These are phyloP conservation scores for Limnodromus scolopaceus DNA, from an alignment of 2,797 vertebrate species.

Conservation along the genomic window DNA sequence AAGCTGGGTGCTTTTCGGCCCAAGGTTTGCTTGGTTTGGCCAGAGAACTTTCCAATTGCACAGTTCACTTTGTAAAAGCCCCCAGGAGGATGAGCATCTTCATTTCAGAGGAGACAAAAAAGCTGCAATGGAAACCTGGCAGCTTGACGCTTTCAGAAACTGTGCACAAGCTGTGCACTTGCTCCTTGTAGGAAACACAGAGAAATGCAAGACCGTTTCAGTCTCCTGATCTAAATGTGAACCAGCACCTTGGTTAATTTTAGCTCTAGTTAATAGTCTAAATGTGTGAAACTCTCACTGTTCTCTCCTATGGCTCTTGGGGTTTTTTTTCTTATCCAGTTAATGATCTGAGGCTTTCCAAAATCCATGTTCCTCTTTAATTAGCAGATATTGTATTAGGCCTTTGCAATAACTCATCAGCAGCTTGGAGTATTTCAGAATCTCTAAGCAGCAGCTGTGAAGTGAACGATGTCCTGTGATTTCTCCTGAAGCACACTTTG, in stretches of 20 bases:
- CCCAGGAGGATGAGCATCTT: not conserved
- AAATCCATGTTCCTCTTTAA: not conserved
- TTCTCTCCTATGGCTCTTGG: not conserved
- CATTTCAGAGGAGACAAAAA: not conserved
- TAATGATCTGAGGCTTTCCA: constrained; percentile 24
- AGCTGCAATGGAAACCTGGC: not conserved
- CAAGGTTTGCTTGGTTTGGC: not conserved
- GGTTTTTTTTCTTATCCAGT: not conserved
- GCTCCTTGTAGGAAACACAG: not conserved
- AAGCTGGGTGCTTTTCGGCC: not conserved
- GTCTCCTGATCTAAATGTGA: constrained; percentile 10
- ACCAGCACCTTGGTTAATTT: constrained; percentile 34
- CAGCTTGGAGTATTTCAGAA: not conserved
- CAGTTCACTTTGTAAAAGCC: not conserved
- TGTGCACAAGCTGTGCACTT: not conserved
- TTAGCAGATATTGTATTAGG: not conserved
- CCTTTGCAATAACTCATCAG: not conserved
- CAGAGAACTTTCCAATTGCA: not conserved
- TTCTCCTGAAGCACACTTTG: not conserved
- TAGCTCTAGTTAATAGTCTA: constrained; percentile 33
- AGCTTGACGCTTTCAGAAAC: not conserved
- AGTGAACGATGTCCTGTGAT: not conserved
- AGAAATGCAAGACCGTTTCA: not conserved
- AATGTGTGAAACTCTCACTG: constrained; percentile 22
- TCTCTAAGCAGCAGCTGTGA: not conserved